These are phyloP conservation scores for Cyanoliseus patagonus DNA, from an alignment of 2,113 vertebrate genomes.

Conservation along the genomic window DNA sequence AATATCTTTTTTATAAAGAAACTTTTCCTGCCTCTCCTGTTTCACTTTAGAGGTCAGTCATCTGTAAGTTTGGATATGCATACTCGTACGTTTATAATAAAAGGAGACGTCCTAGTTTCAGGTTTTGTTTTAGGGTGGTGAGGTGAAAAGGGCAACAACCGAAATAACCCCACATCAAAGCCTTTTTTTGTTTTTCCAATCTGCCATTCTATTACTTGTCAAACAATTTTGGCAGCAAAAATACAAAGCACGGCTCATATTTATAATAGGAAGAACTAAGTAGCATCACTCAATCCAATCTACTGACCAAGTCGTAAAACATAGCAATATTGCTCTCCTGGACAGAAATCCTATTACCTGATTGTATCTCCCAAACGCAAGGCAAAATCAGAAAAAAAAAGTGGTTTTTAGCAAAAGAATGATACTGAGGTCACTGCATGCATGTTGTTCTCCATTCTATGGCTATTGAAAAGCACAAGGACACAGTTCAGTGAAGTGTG, in stretches of 20 bases:
- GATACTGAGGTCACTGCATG: neutral
- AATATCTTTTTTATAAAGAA: neutral
- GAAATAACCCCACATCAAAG: neutral
- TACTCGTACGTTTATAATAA: conserved; percentile 23
- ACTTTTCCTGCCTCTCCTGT: neutral
- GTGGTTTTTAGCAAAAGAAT: neutral
- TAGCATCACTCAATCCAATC: neutral
- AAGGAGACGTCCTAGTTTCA: neutral
- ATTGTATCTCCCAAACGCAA: neutral
- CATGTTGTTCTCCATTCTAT: neutral
- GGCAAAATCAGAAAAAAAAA: neutral
- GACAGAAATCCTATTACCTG: neutral
- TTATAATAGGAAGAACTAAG: neutral
- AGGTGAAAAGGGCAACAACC: neutral
- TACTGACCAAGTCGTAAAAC: neutral
- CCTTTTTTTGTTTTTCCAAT: neutral
- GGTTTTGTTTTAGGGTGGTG: neutral
- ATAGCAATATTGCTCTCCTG: neutral
- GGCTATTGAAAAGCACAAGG: neutral
- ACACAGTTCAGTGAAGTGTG: neutral
- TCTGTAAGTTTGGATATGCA: conserved; percentile 27
- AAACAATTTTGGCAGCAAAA: neutral
- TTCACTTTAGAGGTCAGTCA: conserved; percentile 28
- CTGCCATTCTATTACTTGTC: conserved; percentile 23
- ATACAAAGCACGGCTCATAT: neutral